These are phyloP conservation scores for Prinia subflava DNA, from an alignment of 2,113 vertebrate species.

Conservation along the genomic window DNA sequence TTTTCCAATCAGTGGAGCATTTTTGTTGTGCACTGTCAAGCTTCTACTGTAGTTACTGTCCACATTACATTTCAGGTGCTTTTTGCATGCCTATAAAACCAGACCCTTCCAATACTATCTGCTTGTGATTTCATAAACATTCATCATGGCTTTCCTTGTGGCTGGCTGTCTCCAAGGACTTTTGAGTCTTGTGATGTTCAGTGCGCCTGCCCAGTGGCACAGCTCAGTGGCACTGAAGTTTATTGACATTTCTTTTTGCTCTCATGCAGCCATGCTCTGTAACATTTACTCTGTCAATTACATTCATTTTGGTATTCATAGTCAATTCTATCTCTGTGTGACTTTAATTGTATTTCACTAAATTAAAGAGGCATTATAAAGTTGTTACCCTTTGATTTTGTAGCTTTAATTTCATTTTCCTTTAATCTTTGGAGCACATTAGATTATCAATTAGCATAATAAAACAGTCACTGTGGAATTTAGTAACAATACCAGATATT, in stretches of 20 bases:
- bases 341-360: slow-evolving; percentile 78
- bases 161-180: background rate
- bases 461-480: slow-evolving; percentile 71
- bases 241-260: slow-evolving; percentile 62
- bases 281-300: slow-evolving; percentile 73
- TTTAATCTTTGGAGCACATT: slow-evolving; percentile 71
- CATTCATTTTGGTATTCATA: slow-evolving; percentile 71
- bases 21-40: background rate
- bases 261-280: slow-evolving; percentile 30
- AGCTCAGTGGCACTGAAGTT: slow-evolving; percentile 1
- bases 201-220: background rate
- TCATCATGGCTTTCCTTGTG: background rate
- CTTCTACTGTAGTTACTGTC: background rate
- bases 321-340: slow-evolving; percentile 68
- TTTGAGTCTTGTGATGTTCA: background rate
- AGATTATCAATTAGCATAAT: slow-evolving; percentile 79
- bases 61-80: background rate
- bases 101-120: background rate
- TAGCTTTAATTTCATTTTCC: slow-evolving; percentile 79
- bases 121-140: background rate
- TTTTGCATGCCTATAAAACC: background rate
- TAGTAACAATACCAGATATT: slow-evolving; percentile 59
- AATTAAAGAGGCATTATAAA: slow-evolving; percentile 81
- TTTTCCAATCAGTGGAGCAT: slow-evolving; percentile 38
- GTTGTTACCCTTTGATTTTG: slow-evolving; percentile 81